Percentiles rank a stretch among this genome's conserved stretches.
These are phyloP conservation scores for Malurus splendens DNA, from an alignment of 2,797 vertebrate genomes.

Conservation along the genomic window DNA sequence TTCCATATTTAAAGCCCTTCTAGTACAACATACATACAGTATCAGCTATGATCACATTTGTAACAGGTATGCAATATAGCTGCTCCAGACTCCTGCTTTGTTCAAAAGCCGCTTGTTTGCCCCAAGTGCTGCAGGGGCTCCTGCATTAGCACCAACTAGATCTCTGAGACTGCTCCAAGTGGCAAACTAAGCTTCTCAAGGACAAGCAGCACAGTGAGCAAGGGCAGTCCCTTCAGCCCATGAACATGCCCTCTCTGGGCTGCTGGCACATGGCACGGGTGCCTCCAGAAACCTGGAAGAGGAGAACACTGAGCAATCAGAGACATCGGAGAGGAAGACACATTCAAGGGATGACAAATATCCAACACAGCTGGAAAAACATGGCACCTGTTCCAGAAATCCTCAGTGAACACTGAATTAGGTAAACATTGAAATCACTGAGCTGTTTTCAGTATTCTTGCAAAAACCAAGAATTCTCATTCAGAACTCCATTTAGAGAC, in stretches of 20 bases:
- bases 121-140: neutral
- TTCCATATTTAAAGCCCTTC: neutral
- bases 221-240: neutral
- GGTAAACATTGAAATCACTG: neutral
- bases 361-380: neutral
- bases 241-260: neutral
- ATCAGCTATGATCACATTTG: neutral
- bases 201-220: neutral
- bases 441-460: neutral
- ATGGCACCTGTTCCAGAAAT: neutral
- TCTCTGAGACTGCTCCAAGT: fast-evolving
- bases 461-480: neutral
- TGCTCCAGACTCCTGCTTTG: neutral
- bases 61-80: neutral
- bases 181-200: neutral
- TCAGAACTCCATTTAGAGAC: neutral
- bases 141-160: neutral
- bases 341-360: fast-evolving
- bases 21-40: neutral
- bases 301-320: neutral
- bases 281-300: neutral
- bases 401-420: neutral
- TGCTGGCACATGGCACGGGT: fast-evolving
- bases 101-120: neutral
- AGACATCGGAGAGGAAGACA: neutral